Base-by-base conservation (phyloP, 2,888 invertebrate genomes). In the Habrosyne pyritoides region DNA sequence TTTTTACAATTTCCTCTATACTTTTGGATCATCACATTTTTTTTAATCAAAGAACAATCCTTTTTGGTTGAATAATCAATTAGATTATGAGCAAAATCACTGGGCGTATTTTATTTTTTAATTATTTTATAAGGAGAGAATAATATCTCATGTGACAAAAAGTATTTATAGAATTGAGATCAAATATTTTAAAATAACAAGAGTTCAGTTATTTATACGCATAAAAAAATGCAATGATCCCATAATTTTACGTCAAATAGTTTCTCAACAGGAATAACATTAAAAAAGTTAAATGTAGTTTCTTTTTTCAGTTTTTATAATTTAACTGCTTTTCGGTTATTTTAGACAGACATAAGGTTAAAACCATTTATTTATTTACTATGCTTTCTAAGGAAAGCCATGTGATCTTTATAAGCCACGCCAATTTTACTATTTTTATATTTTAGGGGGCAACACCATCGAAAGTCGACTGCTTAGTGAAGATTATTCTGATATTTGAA, bases 361-460 rank as follows among this genome's bases (percentile, higher is more conserved):
- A 46, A 36, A n/a, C 33, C n/a, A 14, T 36, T 36, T 36, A 12
- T 52, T 56, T 55, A 54, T 10, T 56, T 64, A 67, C 71, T 71
- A 69, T 59, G 70, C 73, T 66, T 70, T 73, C 73, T 74, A 75
- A 55, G 55, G 67, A 71, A 77, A 75, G 73, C 77, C 69, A 73
- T 73, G 62, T 50, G 61, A 57, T 59, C 58, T 53, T 60, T 56
- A 46, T 10, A 59, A 66, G 59, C 63, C 51, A 61, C 21, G 50
- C 49, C 48, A 50, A 53, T 63, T 59, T 36, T 52, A 42, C 42
- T 12, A 36, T 49, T 51, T 56, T 47, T 30, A 42, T 52, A 24
- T 49, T 52, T 47, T 33, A 50, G n/a, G 47, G 33, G 6, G 36
- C 14, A 36, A 14, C 36, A 36, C 14, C 14, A 12, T 36, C 36